Percentiles rank a stretch among this genome's conserved stretches.
Evolutionary conservation across 2,113 vertebrate genomes (phyloP).

Genomic region (Corythaixoides concolor): DNA sequence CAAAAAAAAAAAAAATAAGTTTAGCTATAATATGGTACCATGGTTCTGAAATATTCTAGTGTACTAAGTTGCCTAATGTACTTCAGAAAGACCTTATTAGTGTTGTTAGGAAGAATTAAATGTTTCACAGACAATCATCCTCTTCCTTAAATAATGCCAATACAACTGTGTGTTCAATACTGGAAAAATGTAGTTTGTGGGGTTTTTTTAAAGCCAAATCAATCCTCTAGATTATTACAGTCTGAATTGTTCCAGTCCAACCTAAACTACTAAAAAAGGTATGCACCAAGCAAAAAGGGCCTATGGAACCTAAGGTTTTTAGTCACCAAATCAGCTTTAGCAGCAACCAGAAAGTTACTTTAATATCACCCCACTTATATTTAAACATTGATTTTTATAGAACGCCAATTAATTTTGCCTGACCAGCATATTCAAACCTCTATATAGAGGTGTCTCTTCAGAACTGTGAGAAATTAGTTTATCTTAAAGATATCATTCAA

Average conservation of each 20-base stretch:
- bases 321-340: background rate
- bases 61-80: background rate
- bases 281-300: background rate
- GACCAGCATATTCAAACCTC: background rate
- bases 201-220: background rate
- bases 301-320: background rate
- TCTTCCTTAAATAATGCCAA: background rate
- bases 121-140: background rate
- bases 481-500: background rate
- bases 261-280: background rate
- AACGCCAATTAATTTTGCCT: background rate
- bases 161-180: background rate
- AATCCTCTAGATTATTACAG: background rate
- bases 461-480: background rate
- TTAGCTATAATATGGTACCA: background rate
- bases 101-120: background rate
- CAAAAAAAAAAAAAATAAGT: slow-evolving; percentile 4
- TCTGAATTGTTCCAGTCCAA: background rate
- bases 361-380: background rate
- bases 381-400: background rate
- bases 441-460: background rate
- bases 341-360: background rate
- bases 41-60: background rate
- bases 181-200: background rate
- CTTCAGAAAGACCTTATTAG: background rate